phyloP scores from a whole-genome alignment of 2,113 vertebrate species.

The Aphyosemion australe region DNA sequence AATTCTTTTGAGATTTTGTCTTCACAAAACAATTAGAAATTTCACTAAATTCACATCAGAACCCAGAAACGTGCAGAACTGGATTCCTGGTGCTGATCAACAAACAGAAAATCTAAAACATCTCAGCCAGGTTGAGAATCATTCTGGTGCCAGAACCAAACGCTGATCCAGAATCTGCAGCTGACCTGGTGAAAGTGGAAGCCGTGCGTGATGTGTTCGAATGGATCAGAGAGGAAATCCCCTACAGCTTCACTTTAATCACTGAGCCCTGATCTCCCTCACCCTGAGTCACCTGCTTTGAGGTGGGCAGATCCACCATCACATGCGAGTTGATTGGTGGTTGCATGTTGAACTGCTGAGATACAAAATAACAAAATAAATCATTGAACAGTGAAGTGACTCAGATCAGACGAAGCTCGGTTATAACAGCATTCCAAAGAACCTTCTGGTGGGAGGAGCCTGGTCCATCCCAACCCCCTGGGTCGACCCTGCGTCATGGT shows the following conservation, averaged over 20 bases:
- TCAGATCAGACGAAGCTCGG: too few species aligned
- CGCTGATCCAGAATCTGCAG: background rate
- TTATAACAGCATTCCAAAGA: too few species aligned
- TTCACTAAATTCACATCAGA: too few species aligned
- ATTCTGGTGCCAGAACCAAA: background rate
- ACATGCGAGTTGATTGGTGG: background rate
- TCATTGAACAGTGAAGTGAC: too few species aligned
- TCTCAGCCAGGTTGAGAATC: too few species aligned
- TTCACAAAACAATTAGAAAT: too few species aligned
- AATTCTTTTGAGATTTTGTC: too few species aligned
- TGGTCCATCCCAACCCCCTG: background rate
- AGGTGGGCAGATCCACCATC: background rate
- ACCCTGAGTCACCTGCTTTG: background rate
- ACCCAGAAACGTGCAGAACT: too few species aligned
- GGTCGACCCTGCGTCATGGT: slow-evolving; percentile 30
- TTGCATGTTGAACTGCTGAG: background rate
- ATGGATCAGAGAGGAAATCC: slow-evolving; percentile 34
- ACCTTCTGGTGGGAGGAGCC: background rate
- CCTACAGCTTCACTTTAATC: slow-evolving; percentile 35
- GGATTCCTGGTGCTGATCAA: too few species aligned
- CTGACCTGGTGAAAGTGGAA: background rate
- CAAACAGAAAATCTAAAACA: too few species aligned
- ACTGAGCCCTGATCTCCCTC: slow-evolving; percentile 1
- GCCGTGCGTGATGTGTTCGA: slow-evolving; percentile 21
- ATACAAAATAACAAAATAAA: background rate